Conservation (phyloP, 2,888 invertebrate genomes). For the Lordiphosa fenestrarum region DNA sequence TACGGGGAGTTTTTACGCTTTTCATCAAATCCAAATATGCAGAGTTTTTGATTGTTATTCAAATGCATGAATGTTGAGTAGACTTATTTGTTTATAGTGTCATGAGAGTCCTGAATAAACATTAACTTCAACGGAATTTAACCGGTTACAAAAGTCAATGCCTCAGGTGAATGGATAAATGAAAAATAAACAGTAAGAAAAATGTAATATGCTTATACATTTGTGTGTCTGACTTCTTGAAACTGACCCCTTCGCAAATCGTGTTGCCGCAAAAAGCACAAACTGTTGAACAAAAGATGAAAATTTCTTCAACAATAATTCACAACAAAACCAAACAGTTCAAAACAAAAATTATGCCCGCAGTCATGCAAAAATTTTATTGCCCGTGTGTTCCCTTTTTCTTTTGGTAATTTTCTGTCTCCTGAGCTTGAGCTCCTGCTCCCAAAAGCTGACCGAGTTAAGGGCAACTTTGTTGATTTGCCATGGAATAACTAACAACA, state of each 20-base stretch:
- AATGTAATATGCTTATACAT: no score
- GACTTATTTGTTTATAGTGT: constrained; percentile 5
- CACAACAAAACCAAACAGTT: constrained; percentile 26
- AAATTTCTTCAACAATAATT: constrained; percentile 14
- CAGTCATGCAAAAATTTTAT: constrained; percentile 53
- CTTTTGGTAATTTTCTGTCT: neutral
- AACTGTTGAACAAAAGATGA: constrained; percentile 17
- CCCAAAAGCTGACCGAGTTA: constrained; percentile 39
- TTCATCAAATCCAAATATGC: constrained; percentile 12
- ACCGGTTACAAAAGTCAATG: no score
- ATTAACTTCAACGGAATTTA: no score
- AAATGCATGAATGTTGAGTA: constrained; percentile 36
- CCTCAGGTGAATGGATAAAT: no score
- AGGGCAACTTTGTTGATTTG: constrained; percentile 49
- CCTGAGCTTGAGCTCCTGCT: constrained; percentile 17
- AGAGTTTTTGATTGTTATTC: constrained; percentile 31
- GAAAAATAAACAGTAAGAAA: no score
- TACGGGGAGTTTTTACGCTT: constrained; percentile 28
- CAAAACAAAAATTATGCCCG: constrained; percentile 47
- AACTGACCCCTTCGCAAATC: no score
- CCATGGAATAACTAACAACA: constrained; percentile 12
- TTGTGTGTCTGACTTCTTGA: no score
- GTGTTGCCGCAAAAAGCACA: constrained; percentile 8
- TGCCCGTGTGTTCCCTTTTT: constrained; percentile 34
- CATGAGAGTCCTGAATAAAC: no score